Evolutionary conservation across 2,888 invertebrate species (phyloP), one percentile per base, ranked within the genome.

Genomic region (Orthosia gracilis): DNA sequence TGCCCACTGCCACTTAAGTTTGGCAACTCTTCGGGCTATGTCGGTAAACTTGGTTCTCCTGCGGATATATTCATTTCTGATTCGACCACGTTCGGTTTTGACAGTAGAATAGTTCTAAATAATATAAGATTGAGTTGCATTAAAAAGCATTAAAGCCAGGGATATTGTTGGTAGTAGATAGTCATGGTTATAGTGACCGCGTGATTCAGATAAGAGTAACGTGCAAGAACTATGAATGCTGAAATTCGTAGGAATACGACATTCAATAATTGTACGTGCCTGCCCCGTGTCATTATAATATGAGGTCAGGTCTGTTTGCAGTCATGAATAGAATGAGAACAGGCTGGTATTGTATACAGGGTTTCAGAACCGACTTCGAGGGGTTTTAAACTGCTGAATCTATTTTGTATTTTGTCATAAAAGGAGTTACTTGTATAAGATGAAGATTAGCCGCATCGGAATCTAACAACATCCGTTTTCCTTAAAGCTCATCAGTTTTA

Each of bases 211-310:
- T 40, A 40, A 0, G 40, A 40, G 40, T 40, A 9, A 40, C 9
- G 18, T 7, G 9, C n/a, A 17, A 50, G 12, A 57, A 21, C 52
- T 70, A 50, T 70, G 57, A 11, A 40, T 47, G 4, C 26, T 31
- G 5, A 3, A 31, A 26, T 26, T 18, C 11, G n/a, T 62, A 15
- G 11, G 5, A 18, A 23, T 26, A 15, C 23, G 63, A 47, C 26
- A 47, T 50, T 62, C 61, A 77, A 57, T 61, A 69, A 21, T 57
- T 21, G 65, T 69, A 45, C 65, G 69, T 77, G 69, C 65, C 62
- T 64, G 62, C 61, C 50, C 17, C 52, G 23, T 40, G 65, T 26
- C 45, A 66, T 69, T 72, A 72, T 72, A 61, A 62, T 69, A 67
- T 47, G 49, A 50, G 59, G 69, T 73, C 31, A 47, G 31, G 31